These are phyloP conservation scores for Nomada fucata DNA, from an alignment of 2,888 invertebrate genomes.

Conservation along the genomic window DNA sequence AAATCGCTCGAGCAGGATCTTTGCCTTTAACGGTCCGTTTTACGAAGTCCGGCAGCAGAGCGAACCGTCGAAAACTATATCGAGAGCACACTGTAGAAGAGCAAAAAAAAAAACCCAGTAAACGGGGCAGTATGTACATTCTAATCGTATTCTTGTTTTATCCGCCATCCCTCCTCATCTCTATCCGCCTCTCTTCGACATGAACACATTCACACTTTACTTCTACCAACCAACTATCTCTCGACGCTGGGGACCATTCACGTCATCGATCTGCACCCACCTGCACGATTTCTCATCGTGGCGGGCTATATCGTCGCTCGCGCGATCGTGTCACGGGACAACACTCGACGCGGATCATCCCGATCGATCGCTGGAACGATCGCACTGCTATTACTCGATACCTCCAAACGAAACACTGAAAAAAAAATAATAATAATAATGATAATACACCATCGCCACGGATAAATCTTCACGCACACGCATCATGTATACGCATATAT, in stretches of 20 bases:
- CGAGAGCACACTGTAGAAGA: slow-evolving; percentile 69
- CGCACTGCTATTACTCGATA: slow-evolving; percentile 53
- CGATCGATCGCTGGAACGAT: slow-evolving; percentile 78
- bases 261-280: slow-evolving; percentile 78
- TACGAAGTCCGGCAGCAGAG: too few species aligned
- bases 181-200: slow-evolving; percentile 79
- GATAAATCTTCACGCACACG: slow-evolving; percentile 1
- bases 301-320: slow-evolving; percentile 66
- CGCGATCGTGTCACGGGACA: slow-evolving; percentile 70
- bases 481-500: slow-evolving; percentile 15
- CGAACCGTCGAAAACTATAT: slow-evolving; percentile 36
- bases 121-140: slow-evolving; percentile 74
- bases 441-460: neutral
- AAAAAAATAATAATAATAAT: slow-evolving; percentile 11
- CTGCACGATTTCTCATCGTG: slow-evolving; percentile 73
- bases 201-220: slow-evolving; percentile 78
- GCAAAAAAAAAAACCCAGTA: slow-evolving; percentile 62
- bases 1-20: too few species aligned
- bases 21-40: too few species aligned
- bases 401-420: slow-evolving; percentile 44
- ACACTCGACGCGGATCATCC: slow-evolving; percentile 71
- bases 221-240: slow-evolving; percentile 76
- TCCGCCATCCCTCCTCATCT: slow-evolving; percentile 80
- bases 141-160: slow-evolving; percentile 82
- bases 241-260: slow-evolving; percentile 80